Evolutionary conservation across 1,140 invertebrate genomes (phyloP).

Genomic region (Dendrolimus punctatus): DNA sequence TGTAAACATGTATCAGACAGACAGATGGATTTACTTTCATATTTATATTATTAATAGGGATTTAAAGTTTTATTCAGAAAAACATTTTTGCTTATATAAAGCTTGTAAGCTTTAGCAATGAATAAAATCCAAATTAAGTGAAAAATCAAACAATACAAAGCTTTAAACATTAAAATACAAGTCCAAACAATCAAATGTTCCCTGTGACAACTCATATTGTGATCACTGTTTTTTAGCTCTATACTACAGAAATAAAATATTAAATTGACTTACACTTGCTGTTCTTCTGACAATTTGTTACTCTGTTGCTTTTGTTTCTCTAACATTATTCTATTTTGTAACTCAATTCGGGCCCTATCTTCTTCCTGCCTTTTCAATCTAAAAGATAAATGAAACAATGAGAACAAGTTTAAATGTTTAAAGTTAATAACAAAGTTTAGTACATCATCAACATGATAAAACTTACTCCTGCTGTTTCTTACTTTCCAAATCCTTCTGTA

Average conservation of each 20-base stretch:
- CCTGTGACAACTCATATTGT: too few relatives aligned
- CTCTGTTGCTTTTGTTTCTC: constrained; percentile 56
- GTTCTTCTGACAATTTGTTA: constrained; percentile 60
- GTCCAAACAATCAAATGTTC: too few relatives aligned
- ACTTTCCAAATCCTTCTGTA: constrained; percentile 88
- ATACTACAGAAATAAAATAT: not conserved
- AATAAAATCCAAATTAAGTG: too few relatives aligned
- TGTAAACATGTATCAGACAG: too few relatives aligned
- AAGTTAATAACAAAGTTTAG: constrained; percentile 3
- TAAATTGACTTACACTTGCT: constrained; percentile 73
- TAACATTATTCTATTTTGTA: constrained; percentile 52
- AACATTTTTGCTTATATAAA: too few relatives aligned
- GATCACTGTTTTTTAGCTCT: too few relatives aligned
- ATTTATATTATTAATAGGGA: too few relatives aligned
- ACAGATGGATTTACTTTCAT: too few relatives aligned
- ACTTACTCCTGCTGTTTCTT: constrained; percentile 74
- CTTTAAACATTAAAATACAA: too few relatives aligned
- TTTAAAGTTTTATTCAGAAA: too few relatives aligned
- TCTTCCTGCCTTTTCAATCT: constrained; percentile 46
- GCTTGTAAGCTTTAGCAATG: too few relatives aligned
- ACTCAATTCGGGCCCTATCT: constrained; percentile 41
- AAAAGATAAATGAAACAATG: constrained; percentile 4
- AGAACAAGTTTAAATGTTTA: not conserved
- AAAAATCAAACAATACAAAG: too few relatives aligned
- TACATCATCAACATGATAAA: constrained; percentile 2